Base-by-base conservation (phyloP, 2,888 invertebrate species). In the Callimorpha dominula region DNA sequence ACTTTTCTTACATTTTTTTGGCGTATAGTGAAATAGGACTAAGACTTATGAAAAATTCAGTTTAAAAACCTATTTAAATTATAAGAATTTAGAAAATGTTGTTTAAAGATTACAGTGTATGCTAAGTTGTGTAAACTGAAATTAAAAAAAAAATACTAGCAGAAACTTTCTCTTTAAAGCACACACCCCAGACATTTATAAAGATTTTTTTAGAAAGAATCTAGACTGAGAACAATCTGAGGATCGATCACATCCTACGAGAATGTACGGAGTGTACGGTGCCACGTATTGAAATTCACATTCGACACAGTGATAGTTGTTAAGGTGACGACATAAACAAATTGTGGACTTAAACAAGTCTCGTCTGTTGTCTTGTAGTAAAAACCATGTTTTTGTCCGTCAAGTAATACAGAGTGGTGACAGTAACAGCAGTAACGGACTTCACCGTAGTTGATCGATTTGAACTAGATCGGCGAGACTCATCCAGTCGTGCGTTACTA, bases 401-500 rank as follows among this genome's bases (percentile, higher is more conserved):
- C 63, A 66, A 67, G 74, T 69, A 72, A 65, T 75, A 77, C 71
- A 64, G 40, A 72, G 65, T 70, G 57, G 67, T 75, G 57, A 20
- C 20, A 12, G 60, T 60, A 14, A 70, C 62, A 70, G 69, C 64
- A 71, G 65, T 83, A 84, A 82, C 82, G 81, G 82, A 71, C 72
- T 74, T 65, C 69, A 77, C 74, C 73, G 78, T 78, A 78, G 77
- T 75, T 77, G 81, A 84, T 79, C 77, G 83, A 74, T 79, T 76
- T 77, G 77, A 73, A 81, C 82, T 79, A 79, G 78, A 82, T 77
- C 73, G 70, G 15, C 49, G 76, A 78, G 76, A 81, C 73, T 74
- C 75, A 76, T 74, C 74, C 73, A 68, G 76, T 77, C 80, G 79
- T 75, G 84, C 83, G 80, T 78, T 73, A 77, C 81, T 72, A 80